Conservation (phyloP, 2,113 vertebrate species). For the Mobula birostris region DNA sequence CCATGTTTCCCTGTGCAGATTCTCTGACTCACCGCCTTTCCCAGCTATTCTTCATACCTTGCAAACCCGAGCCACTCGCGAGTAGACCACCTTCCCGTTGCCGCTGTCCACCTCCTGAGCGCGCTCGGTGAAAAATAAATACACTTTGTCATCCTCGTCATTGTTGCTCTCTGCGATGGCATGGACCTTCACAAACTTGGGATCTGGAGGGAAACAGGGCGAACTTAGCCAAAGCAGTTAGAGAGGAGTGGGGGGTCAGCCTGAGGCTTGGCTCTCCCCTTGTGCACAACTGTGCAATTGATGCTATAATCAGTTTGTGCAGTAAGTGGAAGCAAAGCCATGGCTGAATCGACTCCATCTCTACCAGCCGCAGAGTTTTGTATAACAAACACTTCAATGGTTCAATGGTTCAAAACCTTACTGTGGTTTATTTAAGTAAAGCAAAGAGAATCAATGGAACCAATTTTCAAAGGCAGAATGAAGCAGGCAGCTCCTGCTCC, state of each 20-base stretch:
- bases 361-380: background rate
- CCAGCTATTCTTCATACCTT: constrained; percentile 52
- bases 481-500: too few species aligned
- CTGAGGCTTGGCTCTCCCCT: background rate
- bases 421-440: background rate
- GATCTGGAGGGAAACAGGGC: constrained; percentile 49
- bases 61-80: constrained; percentile 66
- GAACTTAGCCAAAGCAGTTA: background rate
- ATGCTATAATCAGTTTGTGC: background rate
- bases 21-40: background rate
- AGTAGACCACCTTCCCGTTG: constrained; percentile 65
- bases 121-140: constrained; percentile 68
- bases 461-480: background rate
- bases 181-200: constrained; percentile 66
- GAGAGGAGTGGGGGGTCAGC: background rate
- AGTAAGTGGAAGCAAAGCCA: background rate
- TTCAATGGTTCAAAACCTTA: background rate
- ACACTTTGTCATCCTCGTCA: constrained; percentile 70
- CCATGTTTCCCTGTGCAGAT: background rate
- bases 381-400: background rate
- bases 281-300: background rate
- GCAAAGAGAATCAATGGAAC: background rate
- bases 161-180: constrained; percentile 69
- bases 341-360: background rate
- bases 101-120: constrained; percentile 65